A percentile compares a stretch with the other conserved stretches of the same genome.
These are phyloP conservation scores for Coptodon rendalli DNA, from an alignment of 2,113 vertebrate genomes.

Conservation along the genomic window DNA sequence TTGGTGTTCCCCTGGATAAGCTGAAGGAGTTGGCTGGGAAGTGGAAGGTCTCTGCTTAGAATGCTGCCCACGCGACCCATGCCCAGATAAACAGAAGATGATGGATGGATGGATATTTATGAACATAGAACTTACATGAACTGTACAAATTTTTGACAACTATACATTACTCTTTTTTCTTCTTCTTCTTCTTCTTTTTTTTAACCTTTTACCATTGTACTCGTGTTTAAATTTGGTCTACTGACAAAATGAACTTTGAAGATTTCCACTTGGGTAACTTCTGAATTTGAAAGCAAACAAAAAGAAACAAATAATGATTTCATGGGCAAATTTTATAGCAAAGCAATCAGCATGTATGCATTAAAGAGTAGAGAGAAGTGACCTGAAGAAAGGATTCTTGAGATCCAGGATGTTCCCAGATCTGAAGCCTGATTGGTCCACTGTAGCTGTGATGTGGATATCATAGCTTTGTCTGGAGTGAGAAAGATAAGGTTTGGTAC, in stretches of 20 bases:
- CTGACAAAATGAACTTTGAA: neutral
- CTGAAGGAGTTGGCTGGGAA: neutral
- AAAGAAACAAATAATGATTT: neutral
- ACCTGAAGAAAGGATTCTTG: conserved; percentile 80
- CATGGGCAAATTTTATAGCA: neutral
- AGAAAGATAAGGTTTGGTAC: neutral
- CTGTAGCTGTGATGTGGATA: conserved; percentile 73
- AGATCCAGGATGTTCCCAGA: conserved; percentile 77
- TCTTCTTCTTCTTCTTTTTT: no score
- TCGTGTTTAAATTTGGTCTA: neutral
- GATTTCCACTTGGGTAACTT: neutral
- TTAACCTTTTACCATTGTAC: neutral
- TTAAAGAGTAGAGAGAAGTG: neutral
- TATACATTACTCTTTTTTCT: no score
- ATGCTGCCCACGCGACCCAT: neutral
- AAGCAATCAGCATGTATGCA: neutral
- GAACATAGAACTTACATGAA: neutral
- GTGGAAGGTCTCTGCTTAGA: neutral
- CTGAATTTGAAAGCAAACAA: neutral
- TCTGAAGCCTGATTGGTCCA: conserved; percentile 78
- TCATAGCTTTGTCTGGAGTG: conserved; percentile 75
- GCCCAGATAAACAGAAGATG: neutral
- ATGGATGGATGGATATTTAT: neutral
- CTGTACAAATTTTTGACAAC: neutral
- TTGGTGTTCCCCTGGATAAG: neutral